Conservation (phyloP, 1,140 invertebrate species). For the Drosophila mayri region DNA sequence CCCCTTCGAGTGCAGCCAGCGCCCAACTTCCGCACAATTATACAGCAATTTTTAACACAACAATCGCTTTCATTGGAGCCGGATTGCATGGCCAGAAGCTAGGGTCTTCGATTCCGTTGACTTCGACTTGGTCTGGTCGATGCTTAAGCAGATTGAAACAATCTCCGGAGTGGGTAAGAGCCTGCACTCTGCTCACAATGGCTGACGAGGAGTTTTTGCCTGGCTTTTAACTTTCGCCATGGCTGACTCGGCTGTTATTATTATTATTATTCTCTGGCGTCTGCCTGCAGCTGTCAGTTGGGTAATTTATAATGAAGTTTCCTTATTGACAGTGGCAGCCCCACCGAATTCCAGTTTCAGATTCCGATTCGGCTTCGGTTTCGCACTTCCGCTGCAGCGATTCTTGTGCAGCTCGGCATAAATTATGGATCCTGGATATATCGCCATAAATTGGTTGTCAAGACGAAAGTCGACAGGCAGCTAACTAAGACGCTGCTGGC, state of each 20-base stretch:
- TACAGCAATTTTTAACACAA: conserved; percentile 69
- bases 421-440: conserved; percentile 58
- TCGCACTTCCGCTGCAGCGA: conserved; percentile 72
- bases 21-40: conserved; percentile 66
- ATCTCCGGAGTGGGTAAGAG: conserved; percentile 74
- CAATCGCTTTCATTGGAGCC: conserved; percentile 64
- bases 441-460: conserved; percentile 59
- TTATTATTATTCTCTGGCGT: conserved; percentile 53
- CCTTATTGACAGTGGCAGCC: conserved; percentile 65
- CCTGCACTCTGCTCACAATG: conserved; percentile 24
- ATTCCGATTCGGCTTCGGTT: not conserved
- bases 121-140: conserved; percentile 31
- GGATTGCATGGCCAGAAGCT: conserved; percentile 41
- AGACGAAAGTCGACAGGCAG: conserved; percentile 21
- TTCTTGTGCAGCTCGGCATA: conserved; percentile 71
- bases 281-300: conserved; percentile 64
- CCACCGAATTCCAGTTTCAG: conserved; percentile 15
- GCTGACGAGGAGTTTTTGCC: conserved; percentile 36
- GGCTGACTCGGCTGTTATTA: conserved; percentile 30
- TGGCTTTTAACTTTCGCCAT: conserved; percentile 30
- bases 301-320: conserved; percentile 80
- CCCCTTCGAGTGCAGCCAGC: conserved; percentile 22
- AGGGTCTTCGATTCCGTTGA: conserved; percentile 32
- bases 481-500: conserved; percentile 33
- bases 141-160: conserved; percentile 77